Percentiles rank a stretch among this genome's conserved stretches.
These are phyloP conservation scores for Drosophila persimilis DNA, from an alignment of 1,140 invertebrate genomes.

Conservation along the genomic window DNA sequence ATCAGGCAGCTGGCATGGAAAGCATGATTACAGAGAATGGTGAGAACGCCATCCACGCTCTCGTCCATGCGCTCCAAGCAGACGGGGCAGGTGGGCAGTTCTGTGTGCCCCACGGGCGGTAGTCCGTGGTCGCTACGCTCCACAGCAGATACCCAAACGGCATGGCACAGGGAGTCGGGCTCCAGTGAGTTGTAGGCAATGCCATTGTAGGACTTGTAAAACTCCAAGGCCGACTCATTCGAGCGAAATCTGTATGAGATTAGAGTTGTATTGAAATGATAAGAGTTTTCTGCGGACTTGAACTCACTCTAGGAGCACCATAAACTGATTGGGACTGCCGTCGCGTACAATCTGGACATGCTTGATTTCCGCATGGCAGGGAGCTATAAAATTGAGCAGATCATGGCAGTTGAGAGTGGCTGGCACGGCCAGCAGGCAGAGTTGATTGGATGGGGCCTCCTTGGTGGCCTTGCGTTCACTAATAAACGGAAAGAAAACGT, in stretches of 20 bases:
- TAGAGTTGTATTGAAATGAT: not conserved
- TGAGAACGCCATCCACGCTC: conserved; percentile 97
- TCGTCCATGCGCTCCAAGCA: conserved; percentile 98
- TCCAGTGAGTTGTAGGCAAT: conserved; percentile 96
- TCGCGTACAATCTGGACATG: conserved; percentile 96
- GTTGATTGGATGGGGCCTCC: conserved; percentile 90
- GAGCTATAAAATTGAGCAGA: conserved; percentile 96
- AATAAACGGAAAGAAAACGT: conserved; percentile 23
- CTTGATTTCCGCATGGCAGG: conserved; percentile 94
- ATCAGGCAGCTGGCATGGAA: conserved; percentile 97
- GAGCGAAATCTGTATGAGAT: conserved; percentile 84
- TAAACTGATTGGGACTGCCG: conserved; percentile 96
- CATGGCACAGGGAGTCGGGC: conserved; percentile 93
- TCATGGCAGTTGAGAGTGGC: conserved; percentile 96
- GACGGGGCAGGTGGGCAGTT: conserved; percentile 97
- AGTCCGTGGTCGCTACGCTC: conserved; percentile 90
- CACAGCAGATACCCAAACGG: conserved; percentile 97
- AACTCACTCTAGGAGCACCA: conserved; percentile 92
- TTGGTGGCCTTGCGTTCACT: conserved; percentile 87
- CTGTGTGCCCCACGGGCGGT: conserved; percentile 92
- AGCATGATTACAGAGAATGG: conserved; percentile 99
- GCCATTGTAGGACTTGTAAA: conserved; percentile 97
- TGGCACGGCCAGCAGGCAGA: conserved; percentile 96
- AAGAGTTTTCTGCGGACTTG: not conserved
- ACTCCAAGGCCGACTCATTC: conserved; percentile 92